Evolutionary conservation across 2,888 invertebrate genomes (phyloP), one percentile per base, ranked within the genome.

Genomic region (Pseudococcus viburni): DNA sequence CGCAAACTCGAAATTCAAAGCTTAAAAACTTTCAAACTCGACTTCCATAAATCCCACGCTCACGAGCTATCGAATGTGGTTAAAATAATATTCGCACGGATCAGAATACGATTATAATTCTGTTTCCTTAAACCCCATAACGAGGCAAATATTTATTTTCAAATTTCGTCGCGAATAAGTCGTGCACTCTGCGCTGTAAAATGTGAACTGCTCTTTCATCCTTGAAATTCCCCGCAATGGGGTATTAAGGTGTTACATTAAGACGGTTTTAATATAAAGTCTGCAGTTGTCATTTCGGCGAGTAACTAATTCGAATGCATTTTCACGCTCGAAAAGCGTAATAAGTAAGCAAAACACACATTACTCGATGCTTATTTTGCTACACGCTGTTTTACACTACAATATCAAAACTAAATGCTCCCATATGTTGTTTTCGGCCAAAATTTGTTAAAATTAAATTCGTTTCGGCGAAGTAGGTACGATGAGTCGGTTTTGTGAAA

Each of bases 271-370:
- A 80, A 80, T 80, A 80, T 80, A 42, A 46, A 80, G 80, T 42
- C 80, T 80, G 80, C 80, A 80, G 80, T 80, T 80, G 80, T 80
- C 80, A 80, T 80, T 80, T 80, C 80, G 80, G 26, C 39, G 42
- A 80, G 42, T 80, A 80, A 80, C 42, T 80, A 80, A 80, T 80
- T 80, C 26, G 80, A 80, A 80, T 80, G 80, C 80, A 80, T 80
- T 80, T 80, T 80, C 80, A 80, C 80, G 80, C 80, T 80, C 80
- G 80, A 80, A 46, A 80, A 80, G 80, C 80, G 80, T 80, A 80
- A 80, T 80, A 80, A 80, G 80, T 80, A 80, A 80, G 80, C 80
- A 42, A 80, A 80, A 80, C 80, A 80, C 80, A 80, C 42, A 80
- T 80, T 80, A 80, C 80, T 42, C 42, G 80, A 42, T 42, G 80